phyloP scores from a whole-genome alignment of 2,888 invertebrate genomes.

The Mylabris sibirica region DNA sequence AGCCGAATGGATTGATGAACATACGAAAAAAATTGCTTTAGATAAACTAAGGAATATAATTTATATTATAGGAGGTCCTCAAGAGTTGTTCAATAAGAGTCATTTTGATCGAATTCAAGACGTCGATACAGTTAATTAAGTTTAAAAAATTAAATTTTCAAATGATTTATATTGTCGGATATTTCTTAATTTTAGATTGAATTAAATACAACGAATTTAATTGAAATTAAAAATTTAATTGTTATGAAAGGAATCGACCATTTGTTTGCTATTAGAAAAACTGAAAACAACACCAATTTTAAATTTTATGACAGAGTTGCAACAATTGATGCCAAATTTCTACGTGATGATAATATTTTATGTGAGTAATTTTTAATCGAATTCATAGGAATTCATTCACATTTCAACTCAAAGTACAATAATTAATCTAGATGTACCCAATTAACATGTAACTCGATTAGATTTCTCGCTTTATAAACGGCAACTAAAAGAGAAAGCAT shows the following conservation, averaged over 20 bases:
- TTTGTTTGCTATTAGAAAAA: neutral
- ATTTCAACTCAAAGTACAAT: too few species aligned
- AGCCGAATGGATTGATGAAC: conserved; percentile 42
- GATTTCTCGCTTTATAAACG: too few species aligned
- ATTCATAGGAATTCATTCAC: too few species aligned
- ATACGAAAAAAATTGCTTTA: conserved; percentile 37
- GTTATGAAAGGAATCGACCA: neutral
- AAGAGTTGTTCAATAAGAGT: conserved; percentile 42
- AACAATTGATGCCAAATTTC: conserved; percentile 12
- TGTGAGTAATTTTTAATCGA: conserved; percentile 13
- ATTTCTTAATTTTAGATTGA: conserved; percentile 18
- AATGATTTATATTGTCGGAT: neutral
- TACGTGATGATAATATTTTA: conserved; percentile 19
- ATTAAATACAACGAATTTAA: conserved; percentile 24
- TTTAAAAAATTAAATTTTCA: neutral
- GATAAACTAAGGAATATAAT: conserved; percentile 38
- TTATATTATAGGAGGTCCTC: conserved; percentile 44
- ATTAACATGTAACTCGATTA: too few species aligned
- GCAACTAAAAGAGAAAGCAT: too few species aligned
- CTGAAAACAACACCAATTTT: neutral
- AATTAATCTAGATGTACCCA: too few species aligned
- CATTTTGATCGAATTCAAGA: conserved; percentile 51
- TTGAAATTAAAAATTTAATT: conserved; percentile 22
- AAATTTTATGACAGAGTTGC: neutral
- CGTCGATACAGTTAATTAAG: conserved; percentile 34